Conservation (phyloP, 1,140 invertebrate genomes). For the Calephelis virginiensis region DNA sequence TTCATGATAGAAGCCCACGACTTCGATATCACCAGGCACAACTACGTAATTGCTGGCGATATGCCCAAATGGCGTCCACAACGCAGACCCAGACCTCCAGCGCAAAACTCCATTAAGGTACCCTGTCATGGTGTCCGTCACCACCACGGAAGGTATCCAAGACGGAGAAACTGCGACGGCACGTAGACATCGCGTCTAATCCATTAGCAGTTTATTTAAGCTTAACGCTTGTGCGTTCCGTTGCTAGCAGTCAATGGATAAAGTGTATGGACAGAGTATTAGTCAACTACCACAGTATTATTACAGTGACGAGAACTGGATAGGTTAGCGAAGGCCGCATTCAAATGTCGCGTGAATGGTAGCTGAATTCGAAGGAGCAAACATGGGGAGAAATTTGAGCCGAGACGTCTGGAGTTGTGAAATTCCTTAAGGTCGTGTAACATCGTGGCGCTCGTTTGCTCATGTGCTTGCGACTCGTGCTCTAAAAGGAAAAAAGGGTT, state of each 20-base stretch:
- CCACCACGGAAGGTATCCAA: slow-evolving; percentile 62
- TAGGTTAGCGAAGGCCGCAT: slow-evolving; percentile 67
- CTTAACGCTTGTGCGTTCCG: slow-evolving; percentile 72
- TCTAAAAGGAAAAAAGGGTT: slow-evolving; percentile 74
- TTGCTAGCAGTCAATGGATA: slow-evolving; percentile 72
- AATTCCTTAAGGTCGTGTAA: slow-evolving; percentile 75
- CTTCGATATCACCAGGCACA: slow-evolving; percentile 69
- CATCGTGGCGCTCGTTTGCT: slow-evolving; percentile 73
- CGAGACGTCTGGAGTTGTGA: slow-evolving; percentile 67
- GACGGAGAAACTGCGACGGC: slow-evolving; percentile 68
- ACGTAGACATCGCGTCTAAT: slow-evolving; percentile 53
- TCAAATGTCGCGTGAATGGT: slow-evolving; percentile 67
- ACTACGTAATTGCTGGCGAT: slow-evolving; percentile 51
- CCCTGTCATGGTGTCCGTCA: slow-evolving; percentile 61
- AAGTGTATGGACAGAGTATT: slow-evolving; percentile 76
- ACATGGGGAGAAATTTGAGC: slow-evolving; percentile 65
- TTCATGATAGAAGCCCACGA: slow-evolving; percentile 68
- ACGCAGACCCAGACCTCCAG: slow-evolving; percentile 58
- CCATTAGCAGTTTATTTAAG: slow-evolving; percentile 65
- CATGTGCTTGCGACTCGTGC: slow-evolving; percentile 63
- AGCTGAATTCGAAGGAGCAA: slow-evolving; percentile 71
- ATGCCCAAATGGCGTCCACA: slow-evolving; percentile 56
- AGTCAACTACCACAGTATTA: slow-evolving; percentile 78
- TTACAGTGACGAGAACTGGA: slow-evolving; percentile 76
- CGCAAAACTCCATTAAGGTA: slow-evolving; percentile 60